Evolutionary conservation across 2,888 invertebrate genomes (phyloP).

Genomic region (Drosophila rellima): DNA sequence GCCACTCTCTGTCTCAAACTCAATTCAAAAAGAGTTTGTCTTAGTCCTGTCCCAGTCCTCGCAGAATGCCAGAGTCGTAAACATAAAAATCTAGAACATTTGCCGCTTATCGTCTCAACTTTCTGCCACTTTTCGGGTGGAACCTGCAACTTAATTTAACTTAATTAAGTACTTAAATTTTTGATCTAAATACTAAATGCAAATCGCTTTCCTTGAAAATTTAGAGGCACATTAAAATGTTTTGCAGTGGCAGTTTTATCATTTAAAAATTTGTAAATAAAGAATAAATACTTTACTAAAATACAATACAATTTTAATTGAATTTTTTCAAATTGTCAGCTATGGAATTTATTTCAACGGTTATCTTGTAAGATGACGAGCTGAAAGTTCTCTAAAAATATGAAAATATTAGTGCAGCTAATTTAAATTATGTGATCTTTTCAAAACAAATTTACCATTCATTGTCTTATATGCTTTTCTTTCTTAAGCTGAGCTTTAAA

Average conservation of each 20-base stretch:
- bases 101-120: constrained; percentile 43
- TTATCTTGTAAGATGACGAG: not conserved
- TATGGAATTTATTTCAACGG: not conserved
- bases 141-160: constrained; percentile 49
- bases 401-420: not conserved
- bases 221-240: constrained; percentile 7
- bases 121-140: constrained; percentile 22
- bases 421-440: not conserved
- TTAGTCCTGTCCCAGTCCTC: constrained; percentile 24
- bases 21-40: constrained; percentile 33
- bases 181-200: constrained; percentile 51
- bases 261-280: not conserved
- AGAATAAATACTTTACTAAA: not conserved
- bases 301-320: not conserved
- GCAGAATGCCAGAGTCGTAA: constrained; percentile 44
- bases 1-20: constrained; percentile 25
- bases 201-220: constrained; percentile 33
- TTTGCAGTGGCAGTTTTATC: not conserved
- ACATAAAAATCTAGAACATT: constrained; percentile 56
- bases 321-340: too few relatives aligned
- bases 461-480: not conserved
- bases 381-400: too few relatives aligned
- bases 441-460: not conserved
- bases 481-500: not conserved
- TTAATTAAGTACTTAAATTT: constrained; percentile 63